A percentile compares a stretch with the other conserved stretches of the same genome.
Conservation (phyloP, 2,888 invertebrate species). For the Sinohyriopsis cumingii region DNA sequence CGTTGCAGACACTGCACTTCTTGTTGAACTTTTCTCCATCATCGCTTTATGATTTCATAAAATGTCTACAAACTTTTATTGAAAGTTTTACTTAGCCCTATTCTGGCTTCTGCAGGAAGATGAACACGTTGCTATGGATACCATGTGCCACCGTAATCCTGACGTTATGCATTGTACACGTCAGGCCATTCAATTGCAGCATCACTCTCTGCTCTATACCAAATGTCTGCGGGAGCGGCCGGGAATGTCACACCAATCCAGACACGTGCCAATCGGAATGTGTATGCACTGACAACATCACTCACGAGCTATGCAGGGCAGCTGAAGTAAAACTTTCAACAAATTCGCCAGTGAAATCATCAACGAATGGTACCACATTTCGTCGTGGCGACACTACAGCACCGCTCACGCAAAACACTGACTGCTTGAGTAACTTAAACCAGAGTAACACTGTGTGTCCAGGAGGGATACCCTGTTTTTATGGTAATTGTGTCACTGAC, state of each 20-base stretch:
- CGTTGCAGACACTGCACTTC: too few species aligned
- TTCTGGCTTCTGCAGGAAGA: too few species aligned
- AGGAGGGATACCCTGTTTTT: constrained; percentile 4
- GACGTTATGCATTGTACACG: too few species aligned
- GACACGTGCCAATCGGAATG: constrained; percentile 17
- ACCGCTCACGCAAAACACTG: neutral
- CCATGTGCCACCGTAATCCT: too few species aligned
- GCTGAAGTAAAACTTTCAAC: too few species aligned
- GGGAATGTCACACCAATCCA: constrained; percentile 13
- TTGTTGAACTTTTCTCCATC: too few species aligned
- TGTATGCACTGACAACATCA: constrained; percentile 14
- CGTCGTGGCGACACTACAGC: neutral
- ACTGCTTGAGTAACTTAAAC: neutral
- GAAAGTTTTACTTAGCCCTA: too few species aligned
- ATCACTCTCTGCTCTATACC: constrained; percentile 18
- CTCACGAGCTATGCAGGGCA: constrained; percentile 11
- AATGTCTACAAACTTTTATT: too few species aligned
- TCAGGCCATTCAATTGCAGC: constrained; percentile 4
- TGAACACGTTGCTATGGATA: too few species aligned
- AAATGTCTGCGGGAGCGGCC: constrained; percentile 15
- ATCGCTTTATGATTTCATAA: too few species aligned
- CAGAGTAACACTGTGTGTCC: neutral
- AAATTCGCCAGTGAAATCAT: too few species aligned
- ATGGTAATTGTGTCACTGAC: constrained; percentile 13
- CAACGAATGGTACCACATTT: too few species aligned